phyloP scores from a whole-genome alignment of 1,140 invertebrate genomes.

The Drosophila funebris region DNA sequence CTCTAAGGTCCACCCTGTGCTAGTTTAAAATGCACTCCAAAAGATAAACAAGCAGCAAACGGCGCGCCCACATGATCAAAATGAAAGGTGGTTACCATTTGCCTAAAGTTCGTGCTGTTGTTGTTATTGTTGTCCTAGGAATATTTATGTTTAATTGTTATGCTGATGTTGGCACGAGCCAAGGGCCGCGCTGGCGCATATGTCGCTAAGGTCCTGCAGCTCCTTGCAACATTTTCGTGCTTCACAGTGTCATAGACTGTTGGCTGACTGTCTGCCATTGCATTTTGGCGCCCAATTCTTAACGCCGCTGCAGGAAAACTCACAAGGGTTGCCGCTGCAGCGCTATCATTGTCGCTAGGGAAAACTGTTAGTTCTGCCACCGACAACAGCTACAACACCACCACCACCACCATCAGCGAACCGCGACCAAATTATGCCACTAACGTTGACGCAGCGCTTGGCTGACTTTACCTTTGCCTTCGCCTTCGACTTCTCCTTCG shows the following conservation, averaged over 20 bases:
- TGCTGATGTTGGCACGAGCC: slow-evolving; percentile 77
- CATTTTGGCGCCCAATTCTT: slow-evolving; percentile 73
- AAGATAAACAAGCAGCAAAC: slow-evolving; percentile 29
- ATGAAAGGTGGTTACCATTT: slow-evolving; percentile 14
- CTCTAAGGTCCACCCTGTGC: slow-evolving; percentile 55
- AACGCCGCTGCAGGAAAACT: slow-evolving; percentile 59
- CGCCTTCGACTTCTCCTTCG: slow-evolving; percentile 32
- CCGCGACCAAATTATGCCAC: slow-evolving; percentile 75
- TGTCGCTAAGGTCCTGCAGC: slow-evolving; percentile 43
- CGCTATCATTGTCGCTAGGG: slow-evolving; percentile 59
- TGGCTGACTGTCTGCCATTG: slow-evolving; percentile 8
- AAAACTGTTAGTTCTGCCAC: slow-evolving; percentile 72
- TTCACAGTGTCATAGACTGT: slow-evolving; percentile 76
- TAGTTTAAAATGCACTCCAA: slow-evolving; percentile 55
- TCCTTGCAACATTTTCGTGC: neutral
- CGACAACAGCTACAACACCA: slow-evolving; percentile 19
- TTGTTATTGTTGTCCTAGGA: slow-evolving; percentile 60
- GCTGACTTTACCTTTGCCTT: slow-evolving; percentile 48
- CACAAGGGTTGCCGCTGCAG: slow-evolving; percentile 53
- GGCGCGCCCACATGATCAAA: slow-evolving; percentile 61
- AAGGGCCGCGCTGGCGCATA: slow-evolving; percentile 59
- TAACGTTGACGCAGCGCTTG: slow-evolving; percentile 71
- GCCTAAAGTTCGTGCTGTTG: slow-evolving; percentile 34
- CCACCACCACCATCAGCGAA: slow-evolving; percentile 48
- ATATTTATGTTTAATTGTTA: slow-evolving; percentile 79